A percentile compares a stretch with the other conserved stretches of the same genome.
These are phyloP conservation scores for Crax fasciolata DNA, from an alignment of 2,797 vertebrate species.

Conservation along the genomic window DNA sequence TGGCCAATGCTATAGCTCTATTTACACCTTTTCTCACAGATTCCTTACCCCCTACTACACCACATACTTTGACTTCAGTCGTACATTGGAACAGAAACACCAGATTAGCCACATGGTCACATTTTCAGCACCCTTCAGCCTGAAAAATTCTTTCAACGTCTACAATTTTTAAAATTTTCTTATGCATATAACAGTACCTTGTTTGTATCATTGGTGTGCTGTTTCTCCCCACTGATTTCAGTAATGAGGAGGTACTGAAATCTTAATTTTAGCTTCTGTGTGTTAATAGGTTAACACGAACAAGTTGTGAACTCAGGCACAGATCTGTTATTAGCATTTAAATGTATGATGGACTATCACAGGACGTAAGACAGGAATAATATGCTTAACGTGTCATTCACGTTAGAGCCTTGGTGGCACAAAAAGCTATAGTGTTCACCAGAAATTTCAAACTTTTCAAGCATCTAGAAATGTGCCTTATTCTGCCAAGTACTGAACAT, in stretches of 20 bases:
- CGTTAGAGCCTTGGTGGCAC: background rate
- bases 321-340: background rate
- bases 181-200: background rate
- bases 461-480: background rate
- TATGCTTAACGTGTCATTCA: background rate
- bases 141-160: background rate
- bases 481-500: slow-evolving; percentile 20
- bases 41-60: background rate
- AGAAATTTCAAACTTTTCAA: slow-evolving; percentile 36
- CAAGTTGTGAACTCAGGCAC: background rate
- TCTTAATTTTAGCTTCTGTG: background rate
- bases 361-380: background rate
- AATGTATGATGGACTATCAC: background rate
- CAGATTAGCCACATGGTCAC: background rate
- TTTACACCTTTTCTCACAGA: background rate
- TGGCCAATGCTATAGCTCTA: background rate
- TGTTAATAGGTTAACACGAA: background rate
- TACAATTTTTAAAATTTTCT: background rate
- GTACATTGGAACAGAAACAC: background rate
- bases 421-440: rapidly evolving
- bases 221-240: background rate
- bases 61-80: background rate
- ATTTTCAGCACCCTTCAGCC: background rate
- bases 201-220: background rate
- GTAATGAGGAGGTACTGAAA: background rate